Evolutionary conservation across 2,888 invertebrate genomes (phyloP), one percentile per base, ranked within the genome.

Genomic region (Amblyteles armatorius): DNA sequence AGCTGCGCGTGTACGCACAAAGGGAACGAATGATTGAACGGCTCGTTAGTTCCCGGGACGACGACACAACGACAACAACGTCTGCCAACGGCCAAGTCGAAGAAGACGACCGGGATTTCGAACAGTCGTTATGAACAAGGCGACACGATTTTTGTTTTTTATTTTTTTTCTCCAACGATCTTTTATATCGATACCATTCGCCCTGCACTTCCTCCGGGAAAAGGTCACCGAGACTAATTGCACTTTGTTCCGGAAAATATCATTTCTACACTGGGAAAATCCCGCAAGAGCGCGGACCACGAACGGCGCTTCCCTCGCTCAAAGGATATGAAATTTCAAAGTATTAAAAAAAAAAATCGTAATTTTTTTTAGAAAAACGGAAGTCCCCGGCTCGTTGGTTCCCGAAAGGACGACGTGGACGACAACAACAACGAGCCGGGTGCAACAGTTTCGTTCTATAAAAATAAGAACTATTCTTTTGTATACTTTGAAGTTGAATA

Each of bases 241-340:
- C 40, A 33, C 63, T 26, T 26, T 13, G n/a, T 63, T 6, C 16
- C 60, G 22, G n/a, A 60, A 60, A 60, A 60, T 33, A 13, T 2
- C 2, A 40, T 55, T 68, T 50, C 5, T 13, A 0, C 6, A 68
- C 40, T 11, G 65, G 16, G 44, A 68, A 68, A 33, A 60, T 33
- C 13, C 36, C 63, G 71, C 82, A 86, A 89, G 88, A 89, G 91
- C 90, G 89, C 87, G 87, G 88, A 90, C 90, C 0, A 19, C 9
- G 19, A 52, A 19, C 19, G 52, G 7, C 52, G 6, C 52, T 52
- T 9, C 19, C 19, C 6, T 52, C n/a, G 19, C 5, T 52, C 19
- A 52, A 19, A 52, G 52, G 19, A 52, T 52, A 52, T 40, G 11
- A 11, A 40, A 40, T 5, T 40, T 40, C 40, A 40, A 40, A 40